Evolutionary conservation across 2,888 invertebrate species (phyloP).

Genomic region (Agrotis exclamationis): DNA sequence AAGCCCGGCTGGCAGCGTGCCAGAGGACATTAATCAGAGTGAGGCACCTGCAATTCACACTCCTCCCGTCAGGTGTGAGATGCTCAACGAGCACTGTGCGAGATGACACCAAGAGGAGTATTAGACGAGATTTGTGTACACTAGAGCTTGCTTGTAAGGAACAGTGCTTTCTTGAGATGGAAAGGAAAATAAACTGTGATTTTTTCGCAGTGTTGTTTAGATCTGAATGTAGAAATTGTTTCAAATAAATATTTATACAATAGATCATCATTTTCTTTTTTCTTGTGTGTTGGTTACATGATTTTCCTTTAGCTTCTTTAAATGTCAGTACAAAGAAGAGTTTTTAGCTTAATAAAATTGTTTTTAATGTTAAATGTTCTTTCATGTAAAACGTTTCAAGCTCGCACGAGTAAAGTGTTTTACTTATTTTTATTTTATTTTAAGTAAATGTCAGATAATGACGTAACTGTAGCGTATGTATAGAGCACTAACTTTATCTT

Average conservation of each 20-base stretch:
- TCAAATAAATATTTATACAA: too few relatives aligned
- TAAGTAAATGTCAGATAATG: constrained; percentile 41
- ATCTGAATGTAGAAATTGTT: not conserved
- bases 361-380: constrained; percentile 10
- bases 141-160: constrained; percentile 19
- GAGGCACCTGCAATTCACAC: constrained; percentile 77
- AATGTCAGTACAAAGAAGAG: constrained; percentile 4
- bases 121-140: constrained; percentile 41
- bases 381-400: constrained; percentile 17
- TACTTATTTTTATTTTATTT: constrained; percentile 27
- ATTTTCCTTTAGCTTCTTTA: not conserved
- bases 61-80: constrained; percentile 63
- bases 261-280: too few relatives aligned
- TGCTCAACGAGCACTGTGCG: constrained; percentile 57
- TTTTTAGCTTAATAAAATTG: constrained; percentile 1
- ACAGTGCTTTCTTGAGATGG: not conserved
- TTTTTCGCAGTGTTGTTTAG: not conserved
- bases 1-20: constrained; percentile 71
- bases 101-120: constrained; percentile 53
- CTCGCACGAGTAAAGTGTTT: not conserved
- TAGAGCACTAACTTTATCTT: constrained; percentile 14
- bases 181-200: not conserved
- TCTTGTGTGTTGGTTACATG: not conserved
- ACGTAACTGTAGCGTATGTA: constrained; percentile 25
- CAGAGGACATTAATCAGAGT: constrained; percentile 74